These are phyloP conservation scores for Bimastos eiseni DNA, from an alignment of 2,888 invertebrate species.

Conservation along the genomic window DNA sequence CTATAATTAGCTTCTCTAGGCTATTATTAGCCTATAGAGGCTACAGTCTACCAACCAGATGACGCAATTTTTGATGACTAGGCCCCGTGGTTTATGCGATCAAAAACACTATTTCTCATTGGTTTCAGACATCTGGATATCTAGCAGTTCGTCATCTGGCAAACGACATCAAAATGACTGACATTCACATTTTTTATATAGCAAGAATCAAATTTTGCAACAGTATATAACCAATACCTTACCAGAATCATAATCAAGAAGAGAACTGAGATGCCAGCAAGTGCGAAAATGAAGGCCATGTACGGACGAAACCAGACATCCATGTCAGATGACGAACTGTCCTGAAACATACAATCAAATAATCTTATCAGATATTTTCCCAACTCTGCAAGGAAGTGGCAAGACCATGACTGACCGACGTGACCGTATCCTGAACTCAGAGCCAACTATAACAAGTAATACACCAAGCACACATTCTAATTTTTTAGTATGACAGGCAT, in stretches of 20 bases:
- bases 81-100: no score
- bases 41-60: no score
- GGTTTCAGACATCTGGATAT: no score
- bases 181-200: no score
- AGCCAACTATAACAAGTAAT: neutral
- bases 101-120: no score
- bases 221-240: neutral
- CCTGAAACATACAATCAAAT: neutral
- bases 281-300: neutral
- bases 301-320: slow-evolving; percentile 14
- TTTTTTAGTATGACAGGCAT: neutral
- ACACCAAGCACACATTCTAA: neutral
- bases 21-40: no score
- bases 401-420: no score
- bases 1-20: no score
- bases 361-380: neutral
- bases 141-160: no score
- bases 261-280: neutral
- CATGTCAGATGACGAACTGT: neutral
- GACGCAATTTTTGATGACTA: no score
- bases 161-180: no score
- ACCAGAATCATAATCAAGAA: slow-evolving; percentile 17
- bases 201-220: no score
- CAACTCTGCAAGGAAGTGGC: neutral
- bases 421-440: neutral